Evolutionary conservation across 2,888 invertebrate genomes (phyloP), one percentile per base, ranked within the genome.

Genomic region (Volucella inflata): DNA sequence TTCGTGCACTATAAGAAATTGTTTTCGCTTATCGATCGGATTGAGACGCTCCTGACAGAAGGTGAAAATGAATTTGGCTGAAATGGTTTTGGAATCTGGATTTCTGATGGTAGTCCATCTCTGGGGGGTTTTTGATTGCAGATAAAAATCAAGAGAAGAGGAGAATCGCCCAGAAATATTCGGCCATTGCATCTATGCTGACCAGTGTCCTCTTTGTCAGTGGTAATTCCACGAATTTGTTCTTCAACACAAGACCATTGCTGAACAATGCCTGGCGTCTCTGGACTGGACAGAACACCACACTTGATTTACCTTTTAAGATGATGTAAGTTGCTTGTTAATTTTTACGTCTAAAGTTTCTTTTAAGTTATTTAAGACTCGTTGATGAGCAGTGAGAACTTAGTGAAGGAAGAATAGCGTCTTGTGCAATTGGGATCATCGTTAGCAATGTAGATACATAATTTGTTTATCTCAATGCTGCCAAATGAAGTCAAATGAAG

Each of bases 231-330:
- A 91, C 92, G 10, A 90, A 90, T 78, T 36, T 85, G 2, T 88
- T 88, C 10, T 92, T 91, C 67, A 89, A 87, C 68, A 8, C 87
- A 1, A 88, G 89, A 2, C 91, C 92, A 0, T 64, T 91, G 50
- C 72, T 89, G 8, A 87, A 78, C 72, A 89, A 89, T 40, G 21
- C 88, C 1, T 87, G 89, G 42, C 89, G 88, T 8, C 84, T 88
- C 51, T 74, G 85, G 44, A 64, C 74, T 1, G 87, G 88, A 2
- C 51, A 88, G 51, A 89, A 90, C 0, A 76, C 88, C 0, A 77
- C 87, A 1, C 59, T 89, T 12, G 88, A 87, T 6, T 64, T 91
- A 55, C 91, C 91, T 10, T 92, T 91, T 44, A 90, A 89, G 42
- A 88, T 90, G 67, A 76, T 88, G 91, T 92, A 85, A 90, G 91